Conservation (phyloP, 2,113 vertebrate species). For the Girardinichthys multiradiatus region DNA sequence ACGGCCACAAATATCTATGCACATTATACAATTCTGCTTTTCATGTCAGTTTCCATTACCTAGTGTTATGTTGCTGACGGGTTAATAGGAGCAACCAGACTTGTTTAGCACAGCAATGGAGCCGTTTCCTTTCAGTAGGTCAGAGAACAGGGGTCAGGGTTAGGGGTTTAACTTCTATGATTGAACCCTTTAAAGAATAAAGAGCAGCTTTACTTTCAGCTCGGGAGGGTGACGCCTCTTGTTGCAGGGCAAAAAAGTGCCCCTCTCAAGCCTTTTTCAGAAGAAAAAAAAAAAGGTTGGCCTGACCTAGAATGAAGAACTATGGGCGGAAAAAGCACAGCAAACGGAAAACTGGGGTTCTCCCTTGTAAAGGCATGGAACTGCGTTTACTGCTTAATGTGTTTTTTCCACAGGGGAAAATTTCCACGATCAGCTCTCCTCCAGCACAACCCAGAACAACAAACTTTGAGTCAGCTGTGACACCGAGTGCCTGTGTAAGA, state of each 20-base stretch:
- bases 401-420: conserved; percentile 65
- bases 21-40: neutral
- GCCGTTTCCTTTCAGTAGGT: neutral
- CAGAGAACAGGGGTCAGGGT: conserved; percentile 9
- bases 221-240: conserved; percentile 1
- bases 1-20: neutral
- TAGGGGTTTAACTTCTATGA: neutral
- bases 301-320: conserved; percentile 47
- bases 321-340: conserved; percentile 50
- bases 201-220: neutral
- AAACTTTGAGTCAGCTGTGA: conserved; percentile 68
- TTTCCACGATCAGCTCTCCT: conserved; percentile 64
- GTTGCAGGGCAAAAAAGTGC: conserved; percentile 6
- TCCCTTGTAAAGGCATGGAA: conserved; percentile 63
- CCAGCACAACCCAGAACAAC: conserved; percentile 52
- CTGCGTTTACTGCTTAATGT: conserved; percentile 47
- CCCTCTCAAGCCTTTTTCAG: conserved; percentile 11
- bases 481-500: conserved; percentile 27
- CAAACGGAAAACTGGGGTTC: conserved; percentile 60
- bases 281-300: neutral
- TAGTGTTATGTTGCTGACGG: neutral
- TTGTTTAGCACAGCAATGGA: neutral
- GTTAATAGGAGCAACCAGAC: neutral
- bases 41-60: neutral
- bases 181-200: conserved; percentile 14